Evolutionary conservation across 2,113 vertebrate genomes (phyloP).

Genomic region (Podiceps cristatus): DNA sequence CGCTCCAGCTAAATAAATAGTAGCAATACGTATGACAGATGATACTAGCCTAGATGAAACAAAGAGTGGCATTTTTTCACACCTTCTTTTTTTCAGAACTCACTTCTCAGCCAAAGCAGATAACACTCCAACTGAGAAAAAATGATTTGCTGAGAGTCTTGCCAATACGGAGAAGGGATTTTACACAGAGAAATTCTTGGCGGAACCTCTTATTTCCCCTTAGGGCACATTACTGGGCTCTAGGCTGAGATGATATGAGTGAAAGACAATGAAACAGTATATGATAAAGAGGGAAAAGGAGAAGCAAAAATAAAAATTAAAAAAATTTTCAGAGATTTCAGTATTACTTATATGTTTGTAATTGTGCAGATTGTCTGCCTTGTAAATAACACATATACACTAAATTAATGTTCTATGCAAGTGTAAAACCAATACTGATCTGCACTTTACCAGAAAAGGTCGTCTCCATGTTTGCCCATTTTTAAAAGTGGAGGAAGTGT

Average conservation of each 20-base stretch:
- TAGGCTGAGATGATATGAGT: background rate
- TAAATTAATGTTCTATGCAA: background rate
- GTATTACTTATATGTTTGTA: background rate
- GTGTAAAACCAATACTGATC: background rate
- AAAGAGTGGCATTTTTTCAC: constrained; percentile 18
- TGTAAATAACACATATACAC: background rate
- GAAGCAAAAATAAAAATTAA: background rate
- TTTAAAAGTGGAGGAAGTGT: background rate
- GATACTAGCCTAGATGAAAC: background rate
- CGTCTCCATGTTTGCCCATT: background rate
- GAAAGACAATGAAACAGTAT: background rate
- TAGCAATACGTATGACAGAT: background rate
- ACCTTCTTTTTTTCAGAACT: constrained; percentile 2
- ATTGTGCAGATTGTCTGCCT: background rate
- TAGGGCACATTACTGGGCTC: background rate
- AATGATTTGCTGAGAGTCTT: background rate
- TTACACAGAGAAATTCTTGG: background rate
- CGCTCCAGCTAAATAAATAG: constrained; percentile 1
- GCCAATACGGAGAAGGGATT: background rate
- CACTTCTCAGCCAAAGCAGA: constrained; percentile 25
- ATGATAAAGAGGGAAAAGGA: background rate
- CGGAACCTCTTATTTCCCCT: background rate
- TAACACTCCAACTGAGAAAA: constrained; percentile 33
- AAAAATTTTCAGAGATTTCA: background rate
- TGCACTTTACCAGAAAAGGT: background rate